phyloP scores from a whole-genome alignment of 2,888 invertebrate species.

The Hoplodrina blanda region DNA sequence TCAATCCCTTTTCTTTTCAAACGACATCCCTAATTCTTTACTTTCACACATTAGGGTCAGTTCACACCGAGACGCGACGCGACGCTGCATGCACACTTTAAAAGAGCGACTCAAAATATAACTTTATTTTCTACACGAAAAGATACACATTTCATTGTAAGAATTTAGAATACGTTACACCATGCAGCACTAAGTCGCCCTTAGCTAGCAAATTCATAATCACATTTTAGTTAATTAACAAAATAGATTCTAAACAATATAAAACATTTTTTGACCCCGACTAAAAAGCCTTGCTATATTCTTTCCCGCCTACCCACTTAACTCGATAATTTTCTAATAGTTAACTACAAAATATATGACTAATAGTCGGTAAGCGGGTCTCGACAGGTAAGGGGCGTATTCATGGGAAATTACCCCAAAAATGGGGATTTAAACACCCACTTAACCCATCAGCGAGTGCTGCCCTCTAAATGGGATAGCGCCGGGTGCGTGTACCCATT shows the following conservation, averaged over 20 bases:
- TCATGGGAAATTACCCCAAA: slow-evolving; percentile 72
- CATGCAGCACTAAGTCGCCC: no score
- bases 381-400: slow-evolving; percentile 67
- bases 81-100: no score
- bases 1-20: no score
- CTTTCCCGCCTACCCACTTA: slow-evolving; percentile 45
- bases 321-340: slow-evolving; percentile 58
- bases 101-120: no score
- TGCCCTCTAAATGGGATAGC: slow-evolving; percentile 79
- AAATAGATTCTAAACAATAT: neutral
- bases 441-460: slow-evolving; percentile 75
- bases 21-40: no score
- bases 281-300: neutral
- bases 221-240: slow-evolving; percentile 14
- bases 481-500: slow-evolving; percentile 73
- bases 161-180: no score
- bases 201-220: no score
- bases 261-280: no score
- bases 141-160: no score
- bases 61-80: no score
- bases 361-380: slow-evolving; percentile 58
- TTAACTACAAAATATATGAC: slow-evolving; percentile 55
- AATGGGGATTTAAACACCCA: slow-evolving; percentile 78
- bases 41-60: no score
- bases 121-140: no score